Base-by-base conservation (phyloP, 2,797 vertebrate genomes). In the Melanogrammus aeglefinus region DNA sequence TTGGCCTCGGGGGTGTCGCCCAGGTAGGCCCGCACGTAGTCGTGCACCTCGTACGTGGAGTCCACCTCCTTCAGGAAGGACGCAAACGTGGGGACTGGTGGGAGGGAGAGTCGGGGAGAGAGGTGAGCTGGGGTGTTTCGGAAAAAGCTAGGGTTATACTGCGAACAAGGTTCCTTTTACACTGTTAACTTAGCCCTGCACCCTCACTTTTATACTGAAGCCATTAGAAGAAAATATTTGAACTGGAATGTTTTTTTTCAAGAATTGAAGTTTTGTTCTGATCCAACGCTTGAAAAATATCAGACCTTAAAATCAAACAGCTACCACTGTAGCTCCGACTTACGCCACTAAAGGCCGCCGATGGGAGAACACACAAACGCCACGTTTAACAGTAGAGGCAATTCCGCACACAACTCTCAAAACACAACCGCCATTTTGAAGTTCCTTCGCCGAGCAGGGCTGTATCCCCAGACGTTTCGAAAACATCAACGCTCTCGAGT, bases 51-150 rank as follows among this genome's bases (percentile, higher is more conserved):
- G 41, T 99, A 99, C 0, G 97, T 95, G 88, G 98, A 99, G 83
- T 99, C 98, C 82, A 99, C 97, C 94, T 99, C 98, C 93, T 99
- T 98, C 89, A 99, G 92, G 94, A 99, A 99, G 86, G 97, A 97
- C 75, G 99, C 97, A 94, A 99, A 99, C 0, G 98, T 99, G 77
- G 97, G 97, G 91, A 99, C 98, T 99, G 91, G 79, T 90, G 89
- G 89, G 35, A 35, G 66, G 6, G 33, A 79, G 71, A 85, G 74
- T n/a, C n/a, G 76, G 66, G n/a, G 76, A 1, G 6, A 4, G 51
- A 47, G 29, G 73, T 57, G 27, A 35, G 39, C 72, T 78, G 74
- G 16, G 24, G 13, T 24, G 18, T 72, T 77, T 57, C 35, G 9
- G 78, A 44, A 76, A n/a, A 1, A 74, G 83, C 29, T 79, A 74